Evolutionary conservation across 1,140 invertebrate genomes (phyloP).

Genomic region (Paralvinella palmiformis): DNA sequence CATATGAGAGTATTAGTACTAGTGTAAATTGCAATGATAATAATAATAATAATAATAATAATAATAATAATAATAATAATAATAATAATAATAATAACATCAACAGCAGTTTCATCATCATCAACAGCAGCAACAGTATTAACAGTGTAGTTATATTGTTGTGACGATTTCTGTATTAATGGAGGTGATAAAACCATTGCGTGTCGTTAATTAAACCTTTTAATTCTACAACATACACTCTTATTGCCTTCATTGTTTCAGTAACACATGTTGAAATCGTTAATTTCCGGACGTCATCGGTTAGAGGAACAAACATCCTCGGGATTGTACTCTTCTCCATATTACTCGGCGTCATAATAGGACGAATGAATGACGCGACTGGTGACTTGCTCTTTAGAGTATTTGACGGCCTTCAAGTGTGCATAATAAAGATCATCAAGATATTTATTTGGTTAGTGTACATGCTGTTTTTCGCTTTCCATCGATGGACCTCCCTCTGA

Average conservation of each 20-base stretch:
- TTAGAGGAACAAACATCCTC: slow-evolving; percentile 42
- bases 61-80: too few relatives aligned
- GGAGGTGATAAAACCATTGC: too few relatives aligned
- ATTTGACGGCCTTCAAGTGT: slow-evolving; percentile 40
- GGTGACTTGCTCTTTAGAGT: slow-evolving; percentile 47
- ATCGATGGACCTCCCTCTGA: not conserved
- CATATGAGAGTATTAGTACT: too few relatives aligned
- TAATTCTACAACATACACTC: not conserved
- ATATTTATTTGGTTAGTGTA: slow-evolving; percentile 45
- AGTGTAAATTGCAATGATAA: too few relatives aligned
- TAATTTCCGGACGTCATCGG: slow-evolving; percentile 24
- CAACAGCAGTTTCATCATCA: too few relatives aligned
- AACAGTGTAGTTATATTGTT: too few relatives aligned
- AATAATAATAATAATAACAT: too few relatives aligned
- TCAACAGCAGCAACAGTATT: too few relatives aligned
- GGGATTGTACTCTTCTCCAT: slow-evolving; percentile 55
- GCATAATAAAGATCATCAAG: slow-evolving; percentile 49
- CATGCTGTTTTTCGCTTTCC: not conserved
- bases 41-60: too few relatives aligned
- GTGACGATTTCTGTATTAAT: too few relatives aligned
- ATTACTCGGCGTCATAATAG: slow-evolving; percentile 52
- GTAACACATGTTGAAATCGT: not conserved
- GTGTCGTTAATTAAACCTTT: too few relatives aligned
- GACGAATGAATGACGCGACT: slow-evolving; percentile 41
- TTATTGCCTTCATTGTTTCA: not conserved